Percentiles rank a stretch among this genome's conserved stretches.
Evolutionary conservation across 1,140 invertebrate species (phyloP).

Genomic region (Parapsyche elsis): DNA sequence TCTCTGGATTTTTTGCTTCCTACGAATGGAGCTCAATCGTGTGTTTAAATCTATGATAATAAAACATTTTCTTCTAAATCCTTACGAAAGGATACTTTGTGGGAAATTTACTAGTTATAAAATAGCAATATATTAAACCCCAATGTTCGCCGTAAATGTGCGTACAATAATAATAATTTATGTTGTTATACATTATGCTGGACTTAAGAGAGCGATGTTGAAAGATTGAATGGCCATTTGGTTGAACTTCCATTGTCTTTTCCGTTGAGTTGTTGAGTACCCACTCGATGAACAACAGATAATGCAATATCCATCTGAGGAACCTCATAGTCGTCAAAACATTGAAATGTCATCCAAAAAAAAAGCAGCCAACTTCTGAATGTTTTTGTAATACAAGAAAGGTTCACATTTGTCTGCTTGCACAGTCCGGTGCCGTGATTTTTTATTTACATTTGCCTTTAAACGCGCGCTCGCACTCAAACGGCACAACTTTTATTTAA

Average conservation of each 20-base stretch:
- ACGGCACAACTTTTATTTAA: too few species aligned
- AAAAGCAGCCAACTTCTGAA: neutral
- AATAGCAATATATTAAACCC: too few species aligned
- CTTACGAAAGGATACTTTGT: too few species aligned
- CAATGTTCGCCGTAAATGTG: too few species aligned
- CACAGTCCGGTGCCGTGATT: neutral
- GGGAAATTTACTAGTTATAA: too few species aligned
- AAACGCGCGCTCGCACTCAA: too few species aligned
- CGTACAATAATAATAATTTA: too few species aligned
- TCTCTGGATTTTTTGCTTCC: too few species aligned
- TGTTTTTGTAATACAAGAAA: conserved; percentile 17
- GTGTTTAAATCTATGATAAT: too few species aligned
- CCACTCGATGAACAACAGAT: neutral
- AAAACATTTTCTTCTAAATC: too few species aligned
- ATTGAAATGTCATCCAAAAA: conserved; percentile 19
- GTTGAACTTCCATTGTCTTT: neutral
- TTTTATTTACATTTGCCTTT: neutral
- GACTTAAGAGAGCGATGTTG: neutral
- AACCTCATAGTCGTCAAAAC: neutral
- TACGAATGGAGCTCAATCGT: too few species aligned
- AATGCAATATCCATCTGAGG: conserved; percentile 13
- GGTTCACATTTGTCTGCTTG: conserved; percentile 9
- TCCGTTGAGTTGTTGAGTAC: neutral
- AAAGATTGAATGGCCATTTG: neutral
- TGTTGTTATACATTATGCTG: too few species aligned